phyloP scores from a whole-genome alignment of 1,140 invertebrate genomes.

The Psix sp. region DNA sequence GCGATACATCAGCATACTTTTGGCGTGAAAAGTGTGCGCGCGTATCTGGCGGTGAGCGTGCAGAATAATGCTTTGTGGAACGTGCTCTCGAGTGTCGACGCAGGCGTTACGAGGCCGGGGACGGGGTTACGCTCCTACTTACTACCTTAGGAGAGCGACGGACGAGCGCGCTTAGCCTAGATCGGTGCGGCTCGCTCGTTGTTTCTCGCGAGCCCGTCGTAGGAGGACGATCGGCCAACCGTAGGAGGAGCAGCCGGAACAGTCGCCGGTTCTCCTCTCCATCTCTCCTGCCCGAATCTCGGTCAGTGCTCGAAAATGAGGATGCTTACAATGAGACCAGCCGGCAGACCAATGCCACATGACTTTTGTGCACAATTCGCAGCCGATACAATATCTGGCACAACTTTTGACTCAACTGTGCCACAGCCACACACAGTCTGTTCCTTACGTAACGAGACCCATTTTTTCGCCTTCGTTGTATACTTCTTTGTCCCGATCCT shows the following conservation, averaged over 20 bases:
- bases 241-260: conserved; percentile 53
- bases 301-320: conserved; percentile 6
- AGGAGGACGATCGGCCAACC: conserved; percentile 41
- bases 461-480: no score
- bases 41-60: conserved; percentile 25
- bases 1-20: conserved; percentile 48
- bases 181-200: conserved; percentile 19
- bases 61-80: conserved; percentile 43
- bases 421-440: no score
- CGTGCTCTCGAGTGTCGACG: conserved; percentile 48
- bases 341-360: conserved; percentile 37
- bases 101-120: conserved; percentile 46
- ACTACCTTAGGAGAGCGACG: conserved; percentile 52
- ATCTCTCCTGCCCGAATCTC: conserved; percentile 37
- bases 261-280: conserved; percentile 27
- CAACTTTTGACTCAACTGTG: no score
- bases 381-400: no score
- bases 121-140: conserved; percentile 52
- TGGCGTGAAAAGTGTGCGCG: conserved; percentile 38
- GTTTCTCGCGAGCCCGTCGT: conserved; percentile 13
- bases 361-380: not conserved
- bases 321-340: conserved; percentile 32
- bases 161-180: conserved; percentile 47
- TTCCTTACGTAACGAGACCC: no score
- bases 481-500: no score